These are phyloP conservation scores for Ornithoptera alexandrae DNA, from an alignment of 2,888 invertebrate genomes.

Conservation along the genomic window DNA sequence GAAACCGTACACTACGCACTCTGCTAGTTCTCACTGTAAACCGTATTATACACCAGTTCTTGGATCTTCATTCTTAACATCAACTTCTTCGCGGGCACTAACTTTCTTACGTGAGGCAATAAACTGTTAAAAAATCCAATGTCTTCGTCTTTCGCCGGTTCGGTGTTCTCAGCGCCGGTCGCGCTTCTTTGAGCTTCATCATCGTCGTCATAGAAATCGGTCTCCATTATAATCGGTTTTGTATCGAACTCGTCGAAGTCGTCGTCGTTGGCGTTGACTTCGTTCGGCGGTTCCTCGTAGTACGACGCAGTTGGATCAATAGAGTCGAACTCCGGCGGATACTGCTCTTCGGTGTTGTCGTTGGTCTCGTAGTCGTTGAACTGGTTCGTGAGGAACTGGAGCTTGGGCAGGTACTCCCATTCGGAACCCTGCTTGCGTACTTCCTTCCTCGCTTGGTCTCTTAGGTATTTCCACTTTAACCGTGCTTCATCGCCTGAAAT, in stretches of 20 bases:
- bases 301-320: slow-evolving; percentile 57
- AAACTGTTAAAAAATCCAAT: slow-evolving; percentile 73
- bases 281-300: slow-evolving; percentile 48
- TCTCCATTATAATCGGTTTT: slow-evolving; percentile 71
- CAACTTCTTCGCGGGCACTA: slow-evolving; percentile 70
- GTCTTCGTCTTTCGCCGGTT: slow-evolving; percentile 66
- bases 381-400: slow-evolving; percentile 68
- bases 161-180: slow-evolving; percentile 35
- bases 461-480: slow-evolving; percentile 72
- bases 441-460: slow-evolving; percentile 73
- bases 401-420: slow-evolving; percentile 67
- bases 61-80: slow-evolving; percentile 76
- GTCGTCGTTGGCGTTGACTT: slow-evolving; percentile 58
- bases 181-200: slow-evolving; percentile 58
- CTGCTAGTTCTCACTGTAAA: slow-evolving; percentile 60
- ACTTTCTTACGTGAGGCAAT: slow-evolving; percentile 69
- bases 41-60: slow-evolving; percentile 72
- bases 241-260: slow-evolving; percentile 75
- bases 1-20: not conserved
- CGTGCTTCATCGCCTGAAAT: slow-evolving; percentile 69
- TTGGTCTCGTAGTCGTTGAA: slow-evolving; percentile 69
- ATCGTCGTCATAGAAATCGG: slow-evolving; percentile 73
- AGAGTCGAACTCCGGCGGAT: slow-evolving; percentile 45
- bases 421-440: slow-evolving; percentile 67
- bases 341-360: slow-evolving; percentile 47